Conservation (phyloP, 2,888 invertebrate genomes). For the Hecatera dysodea region DNA sequence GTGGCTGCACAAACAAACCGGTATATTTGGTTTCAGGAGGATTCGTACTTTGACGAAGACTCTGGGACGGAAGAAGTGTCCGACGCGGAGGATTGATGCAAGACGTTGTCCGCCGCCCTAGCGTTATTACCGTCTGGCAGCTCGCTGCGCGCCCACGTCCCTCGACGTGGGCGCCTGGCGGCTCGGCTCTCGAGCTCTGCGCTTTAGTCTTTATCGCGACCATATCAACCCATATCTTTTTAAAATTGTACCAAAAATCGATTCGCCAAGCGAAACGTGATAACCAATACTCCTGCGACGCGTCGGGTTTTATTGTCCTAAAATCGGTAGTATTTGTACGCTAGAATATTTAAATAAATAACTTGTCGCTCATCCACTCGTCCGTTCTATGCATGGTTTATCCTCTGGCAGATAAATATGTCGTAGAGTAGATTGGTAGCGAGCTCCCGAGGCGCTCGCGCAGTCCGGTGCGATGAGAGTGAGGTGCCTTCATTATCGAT, state of each 20-base stretch:
- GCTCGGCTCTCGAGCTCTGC: conserved; percentile 59
- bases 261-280: conserved; percentile 74
- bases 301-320: conserved; percentile 73
- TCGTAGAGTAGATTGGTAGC: conserved; percentile 76
- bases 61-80: conserved; percentile 89
- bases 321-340: conserved; percentile 83
- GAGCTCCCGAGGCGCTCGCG: conserved; percentile 39
- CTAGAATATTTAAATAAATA: conserved; percentile 77
- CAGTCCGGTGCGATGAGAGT: conserved; percentile 72
- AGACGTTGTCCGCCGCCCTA: conserved; percentile 72
- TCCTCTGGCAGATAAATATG: conserved; percentile 86
- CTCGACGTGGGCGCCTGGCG: conserved; percentile 57
- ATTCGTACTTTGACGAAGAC: conserved; percentile 89
- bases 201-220: conserved; percentile 71
- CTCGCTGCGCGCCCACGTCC: conserved; percentile 63
- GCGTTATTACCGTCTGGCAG: conserved; percentile 73
- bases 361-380: conserved; percentile 71
- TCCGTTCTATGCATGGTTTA: conserved; percentile 86
- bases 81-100: conserved; percentile 87
- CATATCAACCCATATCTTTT: conserved; percentile 76
- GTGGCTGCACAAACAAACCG: conserved; percentile 81
- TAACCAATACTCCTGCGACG: conserved; percentile 74
- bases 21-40: conserved; percentile 89
- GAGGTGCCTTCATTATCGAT: conserved; percentile 84
- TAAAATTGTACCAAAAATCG: conserved; percentile 75